Base-by-base conservation (phyloP, 53 echinoderm and acorn worm species). In the Arbacia lixula region DNA sequence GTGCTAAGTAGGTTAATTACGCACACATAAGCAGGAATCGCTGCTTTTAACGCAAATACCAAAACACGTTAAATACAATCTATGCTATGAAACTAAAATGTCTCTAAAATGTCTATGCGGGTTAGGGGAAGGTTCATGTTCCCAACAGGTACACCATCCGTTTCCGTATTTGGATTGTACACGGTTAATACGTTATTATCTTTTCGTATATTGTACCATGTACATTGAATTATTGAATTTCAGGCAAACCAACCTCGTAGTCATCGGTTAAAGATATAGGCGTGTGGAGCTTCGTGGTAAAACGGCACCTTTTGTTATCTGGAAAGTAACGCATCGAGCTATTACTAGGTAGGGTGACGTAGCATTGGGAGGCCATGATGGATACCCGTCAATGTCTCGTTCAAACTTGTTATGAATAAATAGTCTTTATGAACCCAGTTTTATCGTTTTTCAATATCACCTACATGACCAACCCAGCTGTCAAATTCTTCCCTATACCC, bases 261-360 rank as follows among this genome's bases (percentile, higher is more conserved):
- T 76, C 38, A 1, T 33, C 56, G 1, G n/a, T 55, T 9, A 76
- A 39, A 36, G 76, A 55, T 1, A 76, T n/a, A 20, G 76, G 76
- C 2, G 55, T 56, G n/a, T 76, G 76, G 1, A 76, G 32, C 14
- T 76, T 76, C 1, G 76, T 76, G 9, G 76, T 55, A 37, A 26
- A 76, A 2, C 36, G 26, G 26, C 76, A 76, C 11, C 55, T 76
- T 8, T 76, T 76, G 39, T 76, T 76, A 5, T 53, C 33, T 0
- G 91, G 94, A 68, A 82, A 76, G 35, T 16, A 65, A 5, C 82
- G 27, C 88, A 88, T 85, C 0, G 90, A 90, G 36, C 91, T 93
- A 49, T 93, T 93, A 78, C 88, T 87, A 3, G 93, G 91, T 50
- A 93, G 56, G 10, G 93, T 93, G 36, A 93, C 73, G 79, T 93